Percentiles rank a stretch among this genome's conserved stretches.
Conservation (phyloP, 2,113 vertebrate species). For the Nettapus auritus region DNA sequence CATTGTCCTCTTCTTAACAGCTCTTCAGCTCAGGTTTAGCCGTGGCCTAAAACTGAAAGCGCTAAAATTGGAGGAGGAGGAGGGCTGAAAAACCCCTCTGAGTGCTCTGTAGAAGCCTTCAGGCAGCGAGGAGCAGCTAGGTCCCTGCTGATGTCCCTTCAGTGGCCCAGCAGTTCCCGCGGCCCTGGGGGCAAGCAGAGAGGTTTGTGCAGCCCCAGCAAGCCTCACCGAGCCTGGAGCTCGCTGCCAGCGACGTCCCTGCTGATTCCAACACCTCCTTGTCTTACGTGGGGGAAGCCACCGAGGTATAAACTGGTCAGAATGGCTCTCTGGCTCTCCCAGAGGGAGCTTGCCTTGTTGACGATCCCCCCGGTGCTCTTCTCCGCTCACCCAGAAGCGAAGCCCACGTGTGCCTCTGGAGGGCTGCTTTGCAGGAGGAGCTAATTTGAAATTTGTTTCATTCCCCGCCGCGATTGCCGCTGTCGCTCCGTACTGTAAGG, state of each 20-base stretch:
- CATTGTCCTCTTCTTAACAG: slow-evolving; percentile 47
- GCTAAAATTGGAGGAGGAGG: not conserved
- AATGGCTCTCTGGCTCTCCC: not conserved
- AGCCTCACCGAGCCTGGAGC: not conserved
- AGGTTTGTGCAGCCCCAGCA: not conserved
- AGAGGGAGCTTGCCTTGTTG: not conserved
- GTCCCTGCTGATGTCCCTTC: not conserved
- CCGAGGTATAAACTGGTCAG: too few relatives aligned
- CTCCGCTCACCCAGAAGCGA: not conserved
- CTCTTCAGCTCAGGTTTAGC: slow-evolving; percentile 28
- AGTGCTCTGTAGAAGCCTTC: not conserved
- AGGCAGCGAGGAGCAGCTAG: not conserved
- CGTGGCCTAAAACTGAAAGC: not conserved
- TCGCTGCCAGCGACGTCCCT: not conserved
- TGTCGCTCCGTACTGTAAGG: not conserved
- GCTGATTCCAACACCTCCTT: not conserved
- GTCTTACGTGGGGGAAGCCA: not conserved
- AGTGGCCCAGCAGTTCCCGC: not conserved
- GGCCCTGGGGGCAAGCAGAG: not conserved
- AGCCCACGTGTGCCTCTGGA: not conserved
- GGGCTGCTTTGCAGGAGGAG: not conserved
- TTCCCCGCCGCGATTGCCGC: not conserved
- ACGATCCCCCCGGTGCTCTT: not conserved
- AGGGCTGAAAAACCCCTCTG: not conserved
- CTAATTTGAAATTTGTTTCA: not conserved